phyloP scores from a whole-genome alignment of 2,113 vertebrate species.

The Phalacrocorax pelagicus region DNA sequence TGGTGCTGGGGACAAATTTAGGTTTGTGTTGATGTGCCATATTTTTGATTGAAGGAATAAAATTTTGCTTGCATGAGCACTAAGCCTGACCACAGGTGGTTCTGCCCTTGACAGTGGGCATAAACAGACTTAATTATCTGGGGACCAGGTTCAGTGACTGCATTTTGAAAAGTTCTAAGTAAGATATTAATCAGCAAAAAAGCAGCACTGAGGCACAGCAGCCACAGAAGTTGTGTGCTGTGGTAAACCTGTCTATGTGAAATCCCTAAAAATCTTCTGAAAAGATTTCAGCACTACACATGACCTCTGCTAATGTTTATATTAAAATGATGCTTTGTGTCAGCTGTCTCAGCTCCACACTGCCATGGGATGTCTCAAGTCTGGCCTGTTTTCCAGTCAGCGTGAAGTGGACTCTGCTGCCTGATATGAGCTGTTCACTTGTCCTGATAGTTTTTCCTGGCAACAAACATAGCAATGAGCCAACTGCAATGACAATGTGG shows the following conservation, averaged over 20 bases:
- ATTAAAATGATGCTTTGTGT: not conserved
- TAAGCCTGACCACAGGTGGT: not conserved
- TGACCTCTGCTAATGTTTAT: conserved; percentile 13
- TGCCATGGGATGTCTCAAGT: not conserved
- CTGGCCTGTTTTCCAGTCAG: not conserved
- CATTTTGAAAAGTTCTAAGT: not conserved
- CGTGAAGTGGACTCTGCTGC: not conserved
- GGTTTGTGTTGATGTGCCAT: not conserved
- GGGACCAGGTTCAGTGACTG: not conserved
- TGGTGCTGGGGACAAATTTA: not conserved
- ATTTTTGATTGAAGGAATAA: not conserved
- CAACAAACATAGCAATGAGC: not conserved
- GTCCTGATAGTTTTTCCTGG: not conserved
- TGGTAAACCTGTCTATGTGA: not conserved
- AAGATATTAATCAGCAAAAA: conserved; percentile 9
- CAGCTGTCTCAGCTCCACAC: not conserved
- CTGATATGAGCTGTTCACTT: not conserved
- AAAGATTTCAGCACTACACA: not conserved
- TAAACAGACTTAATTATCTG: not conserved
- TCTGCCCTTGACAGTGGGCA: not conserved
- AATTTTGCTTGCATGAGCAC: not conserved
- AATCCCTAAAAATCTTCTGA: not conserved
- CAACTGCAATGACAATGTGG: not conserved
- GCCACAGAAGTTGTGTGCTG: not conserved
- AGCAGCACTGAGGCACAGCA: not conserved